Base-by-base conservation (phyloP, 2,113 vertebrate species). In the Limanda limanda region DNA sequence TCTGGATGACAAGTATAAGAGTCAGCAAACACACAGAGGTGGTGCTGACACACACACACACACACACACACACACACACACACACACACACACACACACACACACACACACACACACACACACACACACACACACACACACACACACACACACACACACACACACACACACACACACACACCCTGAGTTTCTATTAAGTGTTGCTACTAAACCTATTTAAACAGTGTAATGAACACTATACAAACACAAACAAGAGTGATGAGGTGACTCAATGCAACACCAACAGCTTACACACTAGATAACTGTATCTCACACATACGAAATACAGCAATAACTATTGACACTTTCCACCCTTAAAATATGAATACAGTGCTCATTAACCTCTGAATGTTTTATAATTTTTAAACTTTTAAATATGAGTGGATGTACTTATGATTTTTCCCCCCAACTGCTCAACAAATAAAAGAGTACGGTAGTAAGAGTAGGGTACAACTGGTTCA, bases 161-260 rank as follows among this genome's bases (percentile, higher is more conserved):
- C 25, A 25, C 25, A 25, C 25, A 25, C 25, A 25, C 25, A 25
- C 25, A 25, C 25, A 25, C 25, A 25, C 81, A 86, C 81, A 87
- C 71, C 75, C 86, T 21, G 65, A 75, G 67, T 74, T 71, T 76
- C 71, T 78, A 86, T 89, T 79, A 83, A 82, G 79, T 86, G 87
- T 86, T 90, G 72, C 84, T 64, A 69, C 83, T 88, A 79, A 92
- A 83, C 62, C 87, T 88, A 82, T 92, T 91, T 91, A 91, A 91
- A 92, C 86, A 86, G 80, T 79, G 75, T 91, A 91, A 89, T 90
- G 84, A 91, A 86, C 80, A 78, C 88, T 79, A 58, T 54, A 71
- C 57, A 90, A 93, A 93, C 77, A 93, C 15, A 77, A 63, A 64
- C 58, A 75, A 88, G 78, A 89, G 69, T 60, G 83, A 87, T 83